Conservation (phyloP, 2,113 vertebrate genomes). For the Xyrauchen texanus region DNA sequence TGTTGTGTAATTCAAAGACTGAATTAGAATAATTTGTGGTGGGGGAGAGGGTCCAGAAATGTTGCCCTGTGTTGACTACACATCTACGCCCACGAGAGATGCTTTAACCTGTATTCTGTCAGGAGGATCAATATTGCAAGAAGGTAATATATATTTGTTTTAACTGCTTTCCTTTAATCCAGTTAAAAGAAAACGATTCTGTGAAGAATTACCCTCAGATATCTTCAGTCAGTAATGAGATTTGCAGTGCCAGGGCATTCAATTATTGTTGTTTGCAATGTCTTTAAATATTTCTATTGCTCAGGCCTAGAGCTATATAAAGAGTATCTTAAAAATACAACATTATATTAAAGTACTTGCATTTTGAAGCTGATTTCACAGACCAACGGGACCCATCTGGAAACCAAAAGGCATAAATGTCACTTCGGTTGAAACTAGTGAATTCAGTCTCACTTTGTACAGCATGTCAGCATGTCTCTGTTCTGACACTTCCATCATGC, state of each 20-base stretch:
- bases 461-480: slow-evolving; percentile 5
- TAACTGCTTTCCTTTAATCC: neutral
- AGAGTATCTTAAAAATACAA: neutral
- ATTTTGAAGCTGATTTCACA: slow-evolving; percentile 13
- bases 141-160: slow-evolving; percentile 6
- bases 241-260: neutral
- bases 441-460: slow-evolving; percentile 16
- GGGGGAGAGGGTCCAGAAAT: neutral
- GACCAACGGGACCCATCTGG: slow-evolving; percentile 28
- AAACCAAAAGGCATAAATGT: slow-evolving; percentile 34
- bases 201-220: neutral
- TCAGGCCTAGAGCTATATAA: neutral
- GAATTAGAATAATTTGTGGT: neutral
- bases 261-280: neutral
- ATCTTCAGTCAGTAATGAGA: neutral
- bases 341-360: neutral
- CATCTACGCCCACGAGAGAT: slow-evolving; percentile 14
- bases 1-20: neutral
- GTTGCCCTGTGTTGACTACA: slow-evolving; percentile 40
- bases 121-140: slow-evolving; percentile 14
- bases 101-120: slow-evolving; percentile 1
- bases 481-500: slow-evolving; percentile 14
- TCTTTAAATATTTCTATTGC: neutral
- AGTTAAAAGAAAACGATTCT: neutral
- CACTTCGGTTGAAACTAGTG: slow-evolving; percentile 15